Evolutionary conservation across 2,888 invertebrate species (phyloP).

Genomic region (Cheilosia pagana): DNA sequence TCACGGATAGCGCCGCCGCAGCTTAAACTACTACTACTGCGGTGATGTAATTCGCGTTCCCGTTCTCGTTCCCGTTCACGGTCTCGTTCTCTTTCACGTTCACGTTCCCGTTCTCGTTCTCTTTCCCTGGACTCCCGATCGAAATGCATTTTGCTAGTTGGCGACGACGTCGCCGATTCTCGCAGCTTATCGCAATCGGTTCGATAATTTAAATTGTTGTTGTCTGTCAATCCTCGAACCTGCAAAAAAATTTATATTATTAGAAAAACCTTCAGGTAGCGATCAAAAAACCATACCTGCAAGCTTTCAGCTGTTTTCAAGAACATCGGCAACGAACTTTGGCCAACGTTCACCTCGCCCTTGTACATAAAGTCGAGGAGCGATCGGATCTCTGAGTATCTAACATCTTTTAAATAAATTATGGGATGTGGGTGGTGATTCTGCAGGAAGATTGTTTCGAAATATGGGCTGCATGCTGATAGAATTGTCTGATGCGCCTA

Average conservation of each 20-base stretch:
- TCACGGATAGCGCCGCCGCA: slow-evolving; percentile 78
- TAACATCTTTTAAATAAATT: slow-evolving; percentile 96
- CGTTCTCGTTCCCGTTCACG: slow-evolving; percentile 77
- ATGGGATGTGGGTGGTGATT: slow-evolving; percentile 95
- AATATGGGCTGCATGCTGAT: slow-evolving; percentile 97
- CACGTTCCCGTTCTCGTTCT: slow-evolving; percentile 75
- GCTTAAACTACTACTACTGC: slow-evolving; percentile 82
- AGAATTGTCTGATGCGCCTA: slow-evolving; percentile 96
- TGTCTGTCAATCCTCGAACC: slow-evolving; percentile 93
- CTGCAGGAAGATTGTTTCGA: slow-evolving; percentile 95
- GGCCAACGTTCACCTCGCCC: slow-evolving; percentile 95
- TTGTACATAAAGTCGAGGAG: slow-evolving; percentile 97
- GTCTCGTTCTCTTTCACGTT: slow-evolving; percentile 80
- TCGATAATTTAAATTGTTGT: slow-evolving; percentile 86
- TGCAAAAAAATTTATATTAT: slow-evolving; percentile 65
- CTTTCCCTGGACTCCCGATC: slow-evolving; percentile 76
- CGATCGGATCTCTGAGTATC: slow-evolving; percentile 94
- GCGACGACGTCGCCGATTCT: slow-evolving; percentile 82
- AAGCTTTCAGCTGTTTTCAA: slow-evolving; percentile 96
- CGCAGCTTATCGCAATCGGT: slow-evolving; percentile 83
- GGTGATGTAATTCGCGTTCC: slow-evolving; percentile 81
- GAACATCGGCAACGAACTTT: slow-evolving; percentile 95
- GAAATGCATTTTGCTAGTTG: slow-evolving; percentile 79
- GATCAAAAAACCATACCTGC: slow-evolving; percentile 85
- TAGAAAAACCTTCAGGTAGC: not conserved